These are phyloP conservation scores for Brachirus orientalis DNA, from an alignment of 2,113 vertebrate genomes.

Conservation along the genomic window DNA sequence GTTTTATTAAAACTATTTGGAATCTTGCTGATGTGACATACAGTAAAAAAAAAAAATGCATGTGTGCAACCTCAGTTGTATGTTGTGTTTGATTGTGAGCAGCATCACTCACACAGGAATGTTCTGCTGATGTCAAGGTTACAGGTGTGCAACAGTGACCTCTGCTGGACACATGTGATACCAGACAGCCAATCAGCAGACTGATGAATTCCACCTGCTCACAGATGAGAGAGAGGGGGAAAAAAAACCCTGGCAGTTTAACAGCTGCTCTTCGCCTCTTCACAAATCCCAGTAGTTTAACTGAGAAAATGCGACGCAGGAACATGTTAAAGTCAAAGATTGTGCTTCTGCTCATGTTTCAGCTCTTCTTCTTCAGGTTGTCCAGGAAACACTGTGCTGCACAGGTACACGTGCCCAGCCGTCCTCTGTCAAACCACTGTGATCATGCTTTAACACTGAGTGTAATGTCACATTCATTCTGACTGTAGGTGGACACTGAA, in stretches of 20 bases:
- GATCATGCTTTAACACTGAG: too few relatives aligned
- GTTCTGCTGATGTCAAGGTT: too few relatives aligned
- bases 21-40: too few relatives aligned
- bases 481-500: slow-evolving; percentile 22
- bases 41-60: too few relatives aligned
- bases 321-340: background rate
- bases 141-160: slow-evolving; percentile 15
- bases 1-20: too few relatives aligned
- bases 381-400: slow-evolving; percentile 16
- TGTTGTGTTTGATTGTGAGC: too few relatives aligned
- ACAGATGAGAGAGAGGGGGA: background rate
- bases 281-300: slow-evolving; percentile 7
- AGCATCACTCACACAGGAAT: too few relatives aligned
- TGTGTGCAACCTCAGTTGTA: too few relatives aligned
- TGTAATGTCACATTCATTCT: background rate
- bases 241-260: too few relatives aligned
- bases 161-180: slow-evolving; percentile 20
- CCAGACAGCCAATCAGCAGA: slow-evolving; percentile 35
- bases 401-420: background rate
- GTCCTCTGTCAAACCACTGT: too few relatives aligned
- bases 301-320: slow-evolving; percentile 38
- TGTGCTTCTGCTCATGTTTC: slow-evolving; percentile 12
- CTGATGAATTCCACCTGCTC: slow-evolving; percentile 64
- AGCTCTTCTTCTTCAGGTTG: slow-evolving; percentile 25
- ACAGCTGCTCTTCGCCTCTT: background rate